Evolutionary conservation across 2,888 invertebrate genomes (phyloP), one percentile per base, ranked within the genome.

Genomic region (Dicyrtoma fusca): DNA sequence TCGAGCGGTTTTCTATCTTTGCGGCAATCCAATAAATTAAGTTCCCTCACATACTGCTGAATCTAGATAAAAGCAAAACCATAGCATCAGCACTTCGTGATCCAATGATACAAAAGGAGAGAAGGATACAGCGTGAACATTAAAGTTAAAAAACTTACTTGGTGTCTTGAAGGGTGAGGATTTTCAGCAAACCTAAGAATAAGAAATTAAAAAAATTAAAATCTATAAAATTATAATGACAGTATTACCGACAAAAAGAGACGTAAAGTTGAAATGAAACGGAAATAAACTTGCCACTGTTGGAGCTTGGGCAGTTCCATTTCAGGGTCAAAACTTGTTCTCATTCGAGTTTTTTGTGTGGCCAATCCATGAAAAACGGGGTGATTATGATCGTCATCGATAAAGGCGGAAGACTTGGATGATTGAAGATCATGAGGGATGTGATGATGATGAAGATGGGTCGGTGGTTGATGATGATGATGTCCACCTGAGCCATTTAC

Each of bases 251-350:
- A 34, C n/a, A 34, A 34, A 5, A 34, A 5, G 34, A 34, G 8
- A 34, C 34, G 34, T n/a, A 57, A 5, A 14, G 14, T 3, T 57
- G 57, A 13, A 57, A 21, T 57, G 5, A 49, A 5, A 3, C 11
- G 51, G 17, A 49, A 49, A 49, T 17, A 49, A 55, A 55, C 61
- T 51, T 45, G 44, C 81, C 79, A 80, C 45, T 79, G 76, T 83
- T 98, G 97, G 68, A 99, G 85, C 82, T 96, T 94, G 0, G 98
- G 97, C 76, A 99, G 85, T 85, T 99, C 98, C 82, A 95, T 87
- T 84, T 97, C 97, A 0, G 97, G 96, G 84, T 97, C 97, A 82
- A 97, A 97, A 82, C 95, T 96, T 19, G 97, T 97, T 79, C 97
- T 88, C 94, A 97, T 95, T 81, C 97, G 88, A 3, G 94, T 94